Percentiles rank a stretch among this genome's conserved stretches.
These are phyloP conservation scores for Dolichoris vasculosae DNA, from an alignment of 1,140 invertebrate genomes.

Conservation along the genomic window DNA sequence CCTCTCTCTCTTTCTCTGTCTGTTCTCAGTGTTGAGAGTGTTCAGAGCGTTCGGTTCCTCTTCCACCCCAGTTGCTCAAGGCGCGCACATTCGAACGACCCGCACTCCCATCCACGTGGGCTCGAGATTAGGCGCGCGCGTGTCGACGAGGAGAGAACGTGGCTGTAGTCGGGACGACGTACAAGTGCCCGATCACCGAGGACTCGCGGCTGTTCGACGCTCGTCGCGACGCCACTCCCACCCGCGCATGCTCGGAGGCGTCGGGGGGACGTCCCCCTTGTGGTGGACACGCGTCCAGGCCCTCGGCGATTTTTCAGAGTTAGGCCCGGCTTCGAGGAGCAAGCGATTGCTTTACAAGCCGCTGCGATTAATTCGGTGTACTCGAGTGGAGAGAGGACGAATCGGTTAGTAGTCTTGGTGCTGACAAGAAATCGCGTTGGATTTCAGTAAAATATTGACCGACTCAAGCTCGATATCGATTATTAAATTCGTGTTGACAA, in stretches of 20 bases:
- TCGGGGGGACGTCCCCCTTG: background rate
- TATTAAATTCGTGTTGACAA: too few relatives aligned
- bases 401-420: background rate
- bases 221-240: constrained; percentile 58
- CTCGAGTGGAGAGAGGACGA: too few relatives aligned
- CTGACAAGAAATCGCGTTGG: too few relatives aligned
- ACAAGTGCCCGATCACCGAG: background rate
- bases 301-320: background rate
- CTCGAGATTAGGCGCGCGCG: background rate
- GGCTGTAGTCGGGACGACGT: background rate
- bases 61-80: background rate
- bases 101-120: background rate
- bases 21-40: too few relatives aligned
- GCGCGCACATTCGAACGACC: background rate
- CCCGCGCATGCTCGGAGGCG: constrained; percentile 57
- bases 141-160: background rate
- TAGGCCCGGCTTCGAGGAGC: background rate
- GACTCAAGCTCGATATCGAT: too few relatives aligned
- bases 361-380: background rate
- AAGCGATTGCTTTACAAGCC: background rate
- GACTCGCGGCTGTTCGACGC: background rate
- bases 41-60: too few relatives aligned
- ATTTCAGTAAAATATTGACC: too few relatives aligned
- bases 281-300: constrained; percentile 40
- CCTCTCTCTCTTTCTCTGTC: too few relatives aligned